phyloP scores from a whole-genome alignment of 2,797 vertebrate species.

The Phalloptychus januarius region DNA sequence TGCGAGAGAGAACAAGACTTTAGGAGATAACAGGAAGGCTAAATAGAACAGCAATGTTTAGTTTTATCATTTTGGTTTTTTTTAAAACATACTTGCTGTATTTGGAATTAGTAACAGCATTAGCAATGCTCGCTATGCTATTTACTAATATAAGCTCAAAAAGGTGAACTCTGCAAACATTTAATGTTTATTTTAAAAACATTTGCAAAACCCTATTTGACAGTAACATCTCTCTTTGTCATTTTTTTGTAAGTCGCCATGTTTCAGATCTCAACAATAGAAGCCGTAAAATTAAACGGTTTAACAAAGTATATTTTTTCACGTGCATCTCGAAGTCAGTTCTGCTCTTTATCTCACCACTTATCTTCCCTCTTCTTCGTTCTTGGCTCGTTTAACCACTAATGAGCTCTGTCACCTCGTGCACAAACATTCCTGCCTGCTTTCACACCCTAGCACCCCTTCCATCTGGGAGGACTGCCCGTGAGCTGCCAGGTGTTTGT shows the following conservation, averaged over 20 bases:
- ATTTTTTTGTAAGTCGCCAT: neutral
- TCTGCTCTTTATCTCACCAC: constrained; percentile 12
- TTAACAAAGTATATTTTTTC: neutral
- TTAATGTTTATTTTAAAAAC: neutral
- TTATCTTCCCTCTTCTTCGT: constrained; percentile 14
- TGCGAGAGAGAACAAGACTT: too few relatives aligned
- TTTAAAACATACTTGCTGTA: neutral
- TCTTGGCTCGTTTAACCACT: constrained; percentile 36
- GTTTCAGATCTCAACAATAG: constrained; percentile 3
- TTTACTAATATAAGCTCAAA: neutral
- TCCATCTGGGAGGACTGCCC: constrained; percentile 30
- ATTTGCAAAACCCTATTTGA: neutral
- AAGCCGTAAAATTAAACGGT: neutral
- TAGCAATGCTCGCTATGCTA: neutral
- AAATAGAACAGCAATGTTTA: neutral
- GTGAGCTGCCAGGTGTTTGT: constrained; percentile 27
- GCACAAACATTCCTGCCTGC: constrained; percentile 71
- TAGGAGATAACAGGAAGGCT: too few relatives aligned
- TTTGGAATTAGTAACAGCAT: neutral
- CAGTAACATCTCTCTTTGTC: neutral
- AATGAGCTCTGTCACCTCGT: constrained; percentile 30
- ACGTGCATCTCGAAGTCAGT: neutral
- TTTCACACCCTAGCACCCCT: constrained; percentile 67
- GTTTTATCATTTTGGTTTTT: neutral
- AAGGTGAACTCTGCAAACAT: neutral